A percentile compares a stretch with the other conserved stretches of the same genome.
phyloP scores from a whole-genome alignment of 2,797 vertebrate genomes.

The Malacoctenus gilli region DNA sequence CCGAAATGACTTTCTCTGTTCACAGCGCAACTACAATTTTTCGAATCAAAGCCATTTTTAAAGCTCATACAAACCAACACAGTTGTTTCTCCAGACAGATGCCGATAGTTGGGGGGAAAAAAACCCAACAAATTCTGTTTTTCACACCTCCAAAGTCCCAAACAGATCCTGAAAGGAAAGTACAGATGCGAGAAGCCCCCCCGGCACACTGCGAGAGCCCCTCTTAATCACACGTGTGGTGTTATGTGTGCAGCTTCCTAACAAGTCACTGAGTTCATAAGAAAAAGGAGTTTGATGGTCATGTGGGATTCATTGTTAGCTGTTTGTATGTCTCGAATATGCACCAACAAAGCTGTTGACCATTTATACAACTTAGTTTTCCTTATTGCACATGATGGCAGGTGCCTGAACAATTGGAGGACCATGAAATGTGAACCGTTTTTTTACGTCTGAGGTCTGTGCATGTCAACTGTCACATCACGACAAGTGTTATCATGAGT shows the following conservation, averaged over 20 bases:
- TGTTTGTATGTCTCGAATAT: constrained; percentile 3
- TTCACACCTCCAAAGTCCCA: neutral
- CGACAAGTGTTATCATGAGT: neutral
- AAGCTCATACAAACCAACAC: too few species aligned
- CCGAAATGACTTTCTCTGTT: too few species aligned
- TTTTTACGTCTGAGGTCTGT: neutral
- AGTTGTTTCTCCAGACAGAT: neutral
- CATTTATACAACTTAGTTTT: too few species aligned
- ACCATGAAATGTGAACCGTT: neutral
- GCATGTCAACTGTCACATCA: constrained; percentile 2
- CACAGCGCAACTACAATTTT: too few species aligned
- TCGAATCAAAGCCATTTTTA: too few species aligned
- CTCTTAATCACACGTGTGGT: constrained; percentile 18
- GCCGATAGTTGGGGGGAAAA: neutral
- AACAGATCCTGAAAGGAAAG: neutral
- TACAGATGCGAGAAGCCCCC: constrained; percentile 23
- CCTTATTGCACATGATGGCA: neutral
- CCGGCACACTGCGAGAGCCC: constrained; percentile 21
- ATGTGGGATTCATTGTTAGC: constrained; percentile 7
- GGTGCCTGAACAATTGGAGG: constrained; percentile 7
- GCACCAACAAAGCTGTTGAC: too few species aligned
- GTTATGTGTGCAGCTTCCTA: constrained; percentile 8
- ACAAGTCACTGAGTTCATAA: neutral
- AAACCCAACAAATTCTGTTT: too few species aligned
- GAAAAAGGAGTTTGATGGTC: constrained; percentile 3